phyloP scores from a whole-genome alignment of 1,140 invertebrate species.

The Nasonia longicornis region DNA sequence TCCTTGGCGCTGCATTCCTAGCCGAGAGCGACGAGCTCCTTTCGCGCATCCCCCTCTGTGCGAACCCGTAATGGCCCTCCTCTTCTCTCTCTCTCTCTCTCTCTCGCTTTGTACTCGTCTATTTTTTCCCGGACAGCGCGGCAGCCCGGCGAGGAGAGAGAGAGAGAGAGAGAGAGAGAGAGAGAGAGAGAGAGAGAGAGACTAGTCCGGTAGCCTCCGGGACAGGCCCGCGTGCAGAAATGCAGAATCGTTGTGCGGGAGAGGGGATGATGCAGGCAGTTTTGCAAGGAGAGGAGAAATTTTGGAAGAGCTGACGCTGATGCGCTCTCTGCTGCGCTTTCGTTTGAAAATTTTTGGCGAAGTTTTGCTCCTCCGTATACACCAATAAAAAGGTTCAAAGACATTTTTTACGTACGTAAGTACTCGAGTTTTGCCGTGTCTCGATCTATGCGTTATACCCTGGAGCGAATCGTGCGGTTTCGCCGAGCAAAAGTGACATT shows the following conservation, averaged over 20 bases:
- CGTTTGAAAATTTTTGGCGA: not conserved
- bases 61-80: constrained; percentile 7
- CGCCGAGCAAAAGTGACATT: no score
- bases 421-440: not conserved
- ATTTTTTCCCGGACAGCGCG: not conserved
- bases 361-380: not conserved
- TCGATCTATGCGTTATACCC: no score
- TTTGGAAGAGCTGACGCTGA: not conserved
- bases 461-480: no score
- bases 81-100: constrained; percentile 11
- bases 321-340: no score
- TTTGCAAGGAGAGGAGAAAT: not conserved
- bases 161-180: no score
- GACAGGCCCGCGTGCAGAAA: constrained; percentile 1
- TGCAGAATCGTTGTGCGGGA: not conserved
- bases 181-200: not conserved
- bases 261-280: not conserved
- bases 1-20: constrained; percentile 26
- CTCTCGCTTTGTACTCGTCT: constrained; percentile 24
- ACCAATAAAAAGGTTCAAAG: no score
- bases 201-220: constrained; percentile 13
- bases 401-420: no score
- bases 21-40: not conserved
- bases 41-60: not conserved
- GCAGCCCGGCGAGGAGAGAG: not conserved